A percentile compares a stretch with the other conserved stretches of the same genome.
phyloP scores from a whole-genome alignment of 2,797 vertebrate genomes.

The Acridotheres tristis region DNA sequence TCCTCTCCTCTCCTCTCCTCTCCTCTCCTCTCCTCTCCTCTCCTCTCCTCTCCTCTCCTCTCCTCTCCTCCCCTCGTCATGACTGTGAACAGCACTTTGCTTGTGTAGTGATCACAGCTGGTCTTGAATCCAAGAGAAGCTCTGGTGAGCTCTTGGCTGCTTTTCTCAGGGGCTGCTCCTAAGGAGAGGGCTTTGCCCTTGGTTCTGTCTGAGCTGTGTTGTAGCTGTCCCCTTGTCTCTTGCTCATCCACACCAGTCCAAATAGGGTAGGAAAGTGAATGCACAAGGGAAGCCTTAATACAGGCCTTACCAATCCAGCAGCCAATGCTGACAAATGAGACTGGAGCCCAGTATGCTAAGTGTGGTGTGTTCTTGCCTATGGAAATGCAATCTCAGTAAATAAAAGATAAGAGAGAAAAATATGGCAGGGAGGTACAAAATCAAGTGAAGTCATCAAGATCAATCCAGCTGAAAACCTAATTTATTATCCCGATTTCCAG shows the following conservation, averaged over 20 bases:
- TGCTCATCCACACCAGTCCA: neutral
- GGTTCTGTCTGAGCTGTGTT: neutral
- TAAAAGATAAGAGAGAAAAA: neutral
- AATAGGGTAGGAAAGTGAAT: neutral
- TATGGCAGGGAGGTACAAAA: neutral
- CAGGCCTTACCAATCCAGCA: neutral
- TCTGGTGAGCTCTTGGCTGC: neutral
- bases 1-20: neutral
- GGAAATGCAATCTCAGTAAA: neutral
- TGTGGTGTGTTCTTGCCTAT: neutral
- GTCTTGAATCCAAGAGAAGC: neutral
- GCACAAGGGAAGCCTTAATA: neutral
- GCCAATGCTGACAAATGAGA: neutral
- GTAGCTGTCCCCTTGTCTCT: neutral
- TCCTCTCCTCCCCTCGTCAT: no score
- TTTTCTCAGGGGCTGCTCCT: neutral
- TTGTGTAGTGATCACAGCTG: neutral
- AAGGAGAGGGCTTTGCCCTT: neutral
- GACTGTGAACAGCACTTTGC: neutral
- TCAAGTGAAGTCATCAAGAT: neutral
- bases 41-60: no score
- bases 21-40: no score
- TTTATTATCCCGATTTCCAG: neutral
- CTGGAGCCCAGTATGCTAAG: neutral
- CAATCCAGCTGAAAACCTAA: neutral